Evolutionary conservation across 2,113 vertebrate genomes (phyloP).

Genomic region (Oceanites oceanicus): DNA sequence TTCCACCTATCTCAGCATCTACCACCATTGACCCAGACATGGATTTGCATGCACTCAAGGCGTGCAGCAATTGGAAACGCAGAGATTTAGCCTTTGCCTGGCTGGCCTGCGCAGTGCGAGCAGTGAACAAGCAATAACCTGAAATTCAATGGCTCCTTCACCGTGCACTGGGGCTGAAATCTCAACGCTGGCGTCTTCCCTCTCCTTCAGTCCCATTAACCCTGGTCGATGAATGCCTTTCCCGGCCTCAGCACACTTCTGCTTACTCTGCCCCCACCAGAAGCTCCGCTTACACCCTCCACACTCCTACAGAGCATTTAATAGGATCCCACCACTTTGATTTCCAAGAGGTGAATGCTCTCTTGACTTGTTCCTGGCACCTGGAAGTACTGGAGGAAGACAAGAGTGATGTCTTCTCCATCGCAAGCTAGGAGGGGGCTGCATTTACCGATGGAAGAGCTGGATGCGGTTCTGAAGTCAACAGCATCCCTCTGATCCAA

Average conservation of each 20-base stretch:
- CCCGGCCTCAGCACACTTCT: neutral
- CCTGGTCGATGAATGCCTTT: neutral
- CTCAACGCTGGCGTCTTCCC: accelerated
- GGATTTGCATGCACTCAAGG: neutral
- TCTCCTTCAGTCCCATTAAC: neutral
- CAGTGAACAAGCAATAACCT: neutral
- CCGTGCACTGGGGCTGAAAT: neutral
- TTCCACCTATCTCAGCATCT: neutral
- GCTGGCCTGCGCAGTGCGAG: neutral
- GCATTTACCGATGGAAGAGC: neutral
- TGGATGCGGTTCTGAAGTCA: neutral
- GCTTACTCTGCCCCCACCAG: accelerated
- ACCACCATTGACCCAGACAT: accelerated
- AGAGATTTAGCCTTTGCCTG: neutral
- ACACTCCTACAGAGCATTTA: neutral
- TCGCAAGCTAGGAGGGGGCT: neutral
- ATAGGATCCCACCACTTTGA: accelerated
- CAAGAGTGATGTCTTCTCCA: neutral
- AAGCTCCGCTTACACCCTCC: neutral
- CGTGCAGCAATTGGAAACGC: accelerated
- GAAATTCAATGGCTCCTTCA: neutral
- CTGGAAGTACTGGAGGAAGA: neutral
- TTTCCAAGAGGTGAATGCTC: neutral
- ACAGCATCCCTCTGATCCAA: neutral
- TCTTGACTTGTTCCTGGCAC: neutral